Base-by-base conservation (phyloP, 2,797 vertebrate genomes). In the Decapterus maruadsi region DNA sequence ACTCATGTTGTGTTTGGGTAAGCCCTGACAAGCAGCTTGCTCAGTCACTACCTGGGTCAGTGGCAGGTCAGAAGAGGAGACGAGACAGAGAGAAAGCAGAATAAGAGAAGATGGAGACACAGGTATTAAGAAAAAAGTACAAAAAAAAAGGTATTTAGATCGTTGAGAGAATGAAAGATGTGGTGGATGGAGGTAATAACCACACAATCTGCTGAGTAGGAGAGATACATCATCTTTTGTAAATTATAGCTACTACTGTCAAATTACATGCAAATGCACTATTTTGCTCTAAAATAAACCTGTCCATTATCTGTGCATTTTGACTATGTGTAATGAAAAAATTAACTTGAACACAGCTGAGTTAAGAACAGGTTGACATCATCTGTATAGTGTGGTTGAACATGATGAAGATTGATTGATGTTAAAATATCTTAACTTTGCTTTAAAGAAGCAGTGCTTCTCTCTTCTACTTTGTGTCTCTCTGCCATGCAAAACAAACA, bases 1-100 rank as follows among this genome's bases (percentile, higher is more conserved):
- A 19, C 42, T 51, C 43, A 36, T 43, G 60, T 63, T 74, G 73
- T 81, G 74, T 85, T 84, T 78, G 61, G 74, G 80, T 79, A 81
- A 89, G 73, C 75, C 51, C 69, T 8, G 36, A 83, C 78, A 82
- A 89, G 81, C 79, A 77, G 85, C 79, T 84, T 74, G 81, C 59
- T 76, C 71, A 72, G 60, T 73, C 71, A 75, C 73, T 73, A 63
- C 48, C 70, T 73, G 76, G 72, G 78, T 88, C 86, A 90, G 60
- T 38, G 54, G 71, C 66, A 80, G 78, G 77, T 76, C 77, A 85
- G 65, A 66, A 11, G 54, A 81, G 59, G 60, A 65, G 22, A 73
- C 55, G 46, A 68, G 60, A 65, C 8, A 8, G 54, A 65, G 9
- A 43, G 57, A 77, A 38, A 64, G 63, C 14, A 72, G 14, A 5